Base-by-base conservation (phyloP, 2,113 vertebrate species). In the Otus sunia region DNA sequence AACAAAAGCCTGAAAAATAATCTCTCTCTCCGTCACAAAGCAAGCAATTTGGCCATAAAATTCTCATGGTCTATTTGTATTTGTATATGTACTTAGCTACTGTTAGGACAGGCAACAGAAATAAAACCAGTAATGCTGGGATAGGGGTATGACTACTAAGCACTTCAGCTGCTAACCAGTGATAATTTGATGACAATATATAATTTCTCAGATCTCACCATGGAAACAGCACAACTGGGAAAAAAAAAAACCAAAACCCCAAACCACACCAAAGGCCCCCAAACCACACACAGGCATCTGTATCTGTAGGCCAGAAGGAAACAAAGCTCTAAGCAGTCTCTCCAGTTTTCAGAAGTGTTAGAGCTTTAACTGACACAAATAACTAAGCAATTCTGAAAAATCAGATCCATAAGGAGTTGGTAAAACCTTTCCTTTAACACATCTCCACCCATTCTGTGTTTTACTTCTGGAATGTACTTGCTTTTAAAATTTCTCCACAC, bases 381-480 rank as follows among this genome's bases (percentile, higher is more conserved):
- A 86, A 87, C 2, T 15, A 69, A 86, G 41, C 36, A 84, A 43
- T 89, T 79, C 53, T 87, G 60, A 94, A 92, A 87, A 88, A 67
- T 41, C 50, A 81, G 30, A 52, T 68, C 36, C 12, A 27, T 41
- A 56, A 77, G 52, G 73, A 67, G 21, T 21, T 71, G 15, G 49
- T 82, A 82, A 94, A 94, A 91, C 19, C 25, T 60, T 56, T 83
- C 41, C 59, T 80, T 92, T 62, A 87, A 82, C 12, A 79, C 66
- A 86, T 76, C 71, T 91, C 67, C 89, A 95, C 81, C 77, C 84
- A 62, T 89, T 92, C 89, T 64, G 34, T 90, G 84, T 79, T 88
- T 76, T 86, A 92, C 39, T 95, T 87, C 71, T 93, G 85, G 77
- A 95, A 94, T 15, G 32, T 80, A 85, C 20, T 90, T 58, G 62